A percentile compares a stretch with the other conserved stretches of the same genome.
phyloP scores from a whole-genome alignment of 2,113 vertebrate genomes.

The Chelonoidis abingdonii region DNA sequence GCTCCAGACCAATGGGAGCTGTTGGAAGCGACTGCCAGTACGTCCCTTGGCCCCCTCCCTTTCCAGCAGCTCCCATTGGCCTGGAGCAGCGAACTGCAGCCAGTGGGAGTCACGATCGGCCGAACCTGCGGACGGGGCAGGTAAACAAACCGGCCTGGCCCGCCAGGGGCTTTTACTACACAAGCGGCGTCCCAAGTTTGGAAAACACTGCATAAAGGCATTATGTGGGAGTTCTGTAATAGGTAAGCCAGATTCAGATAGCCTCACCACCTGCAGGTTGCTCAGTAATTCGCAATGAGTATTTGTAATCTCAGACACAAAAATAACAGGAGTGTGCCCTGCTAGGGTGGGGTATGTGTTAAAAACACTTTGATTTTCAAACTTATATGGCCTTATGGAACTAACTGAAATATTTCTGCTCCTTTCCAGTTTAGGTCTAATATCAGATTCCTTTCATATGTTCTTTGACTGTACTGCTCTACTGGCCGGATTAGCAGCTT shows the following conservation, averaged over 20 bases:
- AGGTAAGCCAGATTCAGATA: neutral
- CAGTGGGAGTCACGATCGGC: too few relatives aligned
- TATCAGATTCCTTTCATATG: conserved; percentile 99
- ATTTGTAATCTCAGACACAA: neutral
- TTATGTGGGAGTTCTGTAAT: neutral
- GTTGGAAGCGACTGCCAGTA: too few relatives aligned
- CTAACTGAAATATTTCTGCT: conserved; percentile 61
- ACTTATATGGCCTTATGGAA: neutral
- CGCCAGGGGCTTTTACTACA: too few relatives aligned
- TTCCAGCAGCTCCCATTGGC: too few relatives aligned
- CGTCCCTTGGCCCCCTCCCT: too few relatives aligned
- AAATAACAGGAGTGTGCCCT: neutral
- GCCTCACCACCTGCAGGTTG: neutral
- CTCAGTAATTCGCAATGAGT: neutral
- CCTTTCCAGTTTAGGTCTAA: conserved; percentile 93
- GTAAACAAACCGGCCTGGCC: too few relatives aligned
- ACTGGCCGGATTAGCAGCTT: conserved; percentile 95
- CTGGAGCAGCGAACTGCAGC: too few relatives aligned
- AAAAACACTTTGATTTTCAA: neutral
- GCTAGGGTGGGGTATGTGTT: neutral
- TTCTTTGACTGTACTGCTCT: conserved; percentile 99
- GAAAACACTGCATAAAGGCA: neutral
- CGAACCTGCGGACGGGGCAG: too few relatives aligned
- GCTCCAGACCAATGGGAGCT: too few relatives aligned
- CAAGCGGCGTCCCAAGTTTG: too few relatives aligned